Evolutionary conservation across 2,113 vertebrate genomes (phyloP).

Genomic region (Lophotis ruficrista): DNA sequence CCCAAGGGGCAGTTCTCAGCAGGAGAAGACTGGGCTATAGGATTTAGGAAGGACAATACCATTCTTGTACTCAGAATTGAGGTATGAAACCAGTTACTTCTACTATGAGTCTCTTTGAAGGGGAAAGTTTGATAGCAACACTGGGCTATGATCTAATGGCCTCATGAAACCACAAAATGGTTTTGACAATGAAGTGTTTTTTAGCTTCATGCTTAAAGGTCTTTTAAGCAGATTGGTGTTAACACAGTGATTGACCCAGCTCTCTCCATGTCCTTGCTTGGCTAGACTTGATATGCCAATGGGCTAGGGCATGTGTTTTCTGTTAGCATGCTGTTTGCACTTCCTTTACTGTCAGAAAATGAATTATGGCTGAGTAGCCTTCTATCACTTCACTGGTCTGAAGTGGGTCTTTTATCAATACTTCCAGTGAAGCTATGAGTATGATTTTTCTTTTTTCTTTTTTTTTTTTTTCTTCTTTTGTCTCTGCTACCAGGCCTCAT

Average conservation of each 20-base stretch:
- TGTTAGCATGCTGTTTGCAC: neutral
- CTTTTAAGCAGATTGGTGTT: neutral
- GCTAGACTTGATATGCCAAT: no score
- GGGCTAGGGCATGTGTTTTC: neutral
- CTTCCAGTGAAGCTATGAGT: neutral
- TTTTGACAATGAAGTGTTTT: neutral
- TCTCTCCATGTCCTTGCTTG: neutral
- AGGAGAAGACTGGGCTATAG: neutral
- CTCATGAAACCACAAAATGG: neutral
- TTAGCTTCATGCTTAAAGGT: neutral
- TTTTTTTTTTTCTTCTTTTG: neutral
- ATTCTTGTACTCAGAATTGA: neutral
- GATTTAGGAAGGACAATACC: neutral
- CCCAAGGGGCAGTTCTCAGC: neutral
- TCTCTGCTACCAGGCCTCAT: neutral
- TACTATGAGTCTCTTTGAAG: no score
- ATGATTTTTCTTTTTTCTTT: neutral
- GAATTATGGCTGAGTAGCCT: neutral
- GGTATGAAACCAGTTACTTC: neutral
- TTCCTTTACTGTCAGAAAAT: neutral
- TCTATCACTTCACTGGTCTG: neutral
- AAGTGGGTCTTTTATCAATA: neutral
- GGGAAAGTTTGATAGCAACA: neutral
- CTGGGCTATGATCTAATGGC: neutral
- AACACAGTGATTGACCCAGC: neutral